Base-by-base conservation (phyloP, 2,113 vertebrate species). In the Pitta sordida region DNA sequence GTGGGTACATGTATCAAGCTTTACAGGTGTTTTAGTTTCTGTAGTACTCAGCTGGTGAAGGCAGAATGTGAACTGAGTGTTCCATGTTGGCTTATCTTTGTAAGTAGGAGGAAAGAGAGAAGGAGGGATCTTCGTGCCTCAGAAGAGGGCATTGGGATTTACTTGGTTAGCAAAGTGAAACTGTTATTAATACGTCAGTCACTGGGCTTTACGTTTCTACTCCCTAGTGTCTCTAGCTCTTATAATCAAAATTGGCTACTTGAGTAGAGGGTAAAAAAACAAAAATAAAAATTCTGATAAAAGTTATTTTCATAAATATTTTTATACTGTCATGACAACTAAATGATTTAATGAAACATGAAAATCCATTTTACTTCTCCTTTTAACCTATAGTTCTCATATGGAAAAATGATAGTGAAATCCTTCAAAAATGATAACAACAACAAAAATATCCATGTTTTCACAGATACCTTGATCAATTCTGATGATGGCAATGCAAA, bases 231-330 rank as follows among this genome's bases (percentile, higher is more conserved):
- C 34, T 19, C 22, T 63, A 53, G 43, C 63, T 63, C 86, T 51
- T 63, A 17, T 69, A 36, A 69, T 74, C 29, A 77, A 65, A 94
- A 80, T 83, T 83, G 91, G 17, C 15, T 87, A 67, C 12, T 71
- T 0, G 6, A 73, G 15, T 65, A 73, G 34, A 2, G 3, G 1
- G 1, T 51, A n/a, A n/a, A n/a, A n/a, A n/a, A n/a, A n/a, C n/a
- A n/a, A n/a, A n/a, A n/a, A n/a, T n/a, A n/a, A n/a, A n/a, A n/a
- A n/a, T n/a, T n/a, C 52, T 64, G 23, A 32, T 85, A 27, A 0
- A 79, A 2, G 27, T 68, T 79, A 6, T 67, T 93, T 63, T 39
- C 39, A n/a, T 15, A 19, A 37, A 13, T 62, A 18, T 60, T 73
- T 84, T 76, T 76, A 7, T 69, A 27, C 6, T 79, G 18, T 59